Conservation (phyloP, 37 sponge, comb jelly and placozoan genomes). For the Ephydatia muelleri region DNA sequence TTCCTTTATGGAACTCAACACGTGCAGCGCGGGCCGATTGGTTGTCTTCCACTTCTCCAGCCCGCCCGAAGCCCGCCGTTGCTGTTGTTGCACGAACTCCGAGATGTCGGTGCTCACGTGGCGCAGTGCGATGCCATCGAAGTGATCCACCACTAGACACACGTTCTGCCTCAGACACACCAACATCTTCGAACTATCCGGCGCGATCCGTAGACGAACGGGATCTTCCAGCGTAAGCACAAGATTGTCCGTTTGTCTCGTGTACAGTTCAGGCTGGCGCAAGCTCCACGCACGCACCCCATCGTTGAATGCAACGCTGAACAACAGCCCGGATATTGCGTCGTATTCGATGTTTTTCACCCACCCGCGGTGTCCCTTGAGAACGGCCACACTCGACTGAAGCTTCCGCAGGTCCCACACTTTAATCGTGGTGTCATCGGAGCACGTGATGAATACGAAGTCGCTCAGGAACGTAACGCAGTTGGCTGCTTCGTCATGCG, state of each 20-base stretch:
- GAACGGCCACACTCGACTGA: background rate
- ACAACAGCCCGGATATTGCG: conserved; percentile 10
- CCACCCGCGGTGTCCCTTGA: conserved; percentile 52
- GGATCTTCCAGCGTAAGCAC: conserved; percentile 18
- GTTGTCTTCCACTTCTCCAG: background rate
- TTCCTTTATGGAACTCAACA: conserved; percentile 18
- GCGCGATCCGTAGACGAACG: conserved; percentile 48
- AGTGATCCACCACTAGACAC: conserved; percentile 31
- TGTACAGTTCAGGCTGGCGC: conserved; percentile 11
- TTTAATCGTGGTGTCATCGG: conserved; percentile 57
- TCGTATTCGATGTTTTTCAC: conserved; percentile 77
- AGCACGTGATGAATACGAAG: conserved; percentile 48
- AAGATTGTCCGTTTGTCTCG: conserved; percentile 26
- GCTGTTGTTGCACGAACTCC: background rate
- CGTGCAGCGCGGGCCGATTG: conserved; percentile 38
- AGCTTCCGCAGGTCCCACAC: conserved; percentile 62
- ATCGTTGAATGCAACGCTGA: conserved; percentile 57
- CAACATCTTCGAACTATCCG: conserved; percentile 63
- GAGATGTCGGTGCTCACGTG: background rate
- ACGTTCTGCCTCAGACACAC: conserved; percentile 23
- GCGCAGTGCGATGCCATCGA: conserved; percentile 34
- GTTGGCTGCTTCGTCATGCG: conserved; percentile 61
- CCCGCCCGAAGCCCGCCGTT: background rate
- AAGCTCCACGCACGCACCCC: conserved; percentile 56
- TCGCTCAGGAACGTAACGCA: conserved; percentile 51